These are phyloP conservation scores for Boloria selene DNA, from an alignment of 2,888 invertebrate species.

Conservation along the genomic window DNA sequence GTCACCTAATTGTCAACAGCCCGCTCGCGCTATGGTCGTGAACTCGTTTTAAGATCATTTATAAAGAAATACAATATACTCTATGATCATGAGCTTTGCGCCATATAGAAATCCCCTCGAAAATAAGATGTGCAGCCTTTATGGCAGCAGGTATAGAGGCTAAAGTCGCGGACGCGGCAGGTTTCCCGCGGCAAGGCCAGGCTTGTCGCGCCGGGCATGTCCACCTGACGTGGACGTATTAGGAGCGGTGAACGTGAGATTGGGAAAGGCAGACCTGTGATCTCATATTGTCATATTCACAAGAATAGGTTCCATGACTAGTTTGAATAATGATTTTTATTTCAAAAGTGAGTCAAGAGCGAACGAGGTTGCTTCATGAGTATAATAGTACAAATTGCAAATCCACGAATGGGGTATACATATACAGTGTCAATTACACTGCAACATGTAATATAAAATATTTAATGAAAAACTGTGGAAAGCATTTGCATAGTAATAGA, in stretches of 20 bases:
- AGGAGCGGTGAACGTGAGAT: constrained; percentile 63
- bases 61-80: constrained; percentile 68
- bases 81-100: constrained; percentile 68
- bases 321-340: constrained; percentile 29
- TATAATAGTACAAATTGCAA: background rate
- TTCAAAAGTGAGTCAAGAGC: constrained; percentile 26
- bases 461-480: too few species aligned
- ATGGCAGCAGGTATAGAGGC: constrained; percentile 34
- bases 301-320: constrained; percentile 32
- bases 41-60: constrained; percentile 67
- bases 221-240: constrained; percentile 72
- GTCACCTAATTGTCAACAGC: constrained; percentile 35
- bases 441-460: too few species aligned
- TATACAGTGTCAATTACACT: too few species aligned
- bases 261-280: constrained; percentile 54
- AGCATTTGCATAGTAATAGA: background rate
- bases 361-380: constrained; percentile 1
- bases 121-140: constrained; percentile 26
- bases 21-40: constrained; percentile 58
- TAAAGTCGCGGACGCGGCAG: constrained; percentile 15
- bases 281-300: constrained; percentile 39
- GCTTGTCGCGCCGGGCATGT: constrained; percentile 49
- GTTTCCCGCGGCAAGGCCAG: background rate
- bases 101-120: constrained; percentile 38
- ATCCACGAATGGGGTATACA: too few species aligned